A percentile compares a stretch with the other conserved stretches of the same genome.
phyloP scores from a whole-genome alignment of 2,797 vertebrate genomes.

The Siniperca undulata region DNA sequence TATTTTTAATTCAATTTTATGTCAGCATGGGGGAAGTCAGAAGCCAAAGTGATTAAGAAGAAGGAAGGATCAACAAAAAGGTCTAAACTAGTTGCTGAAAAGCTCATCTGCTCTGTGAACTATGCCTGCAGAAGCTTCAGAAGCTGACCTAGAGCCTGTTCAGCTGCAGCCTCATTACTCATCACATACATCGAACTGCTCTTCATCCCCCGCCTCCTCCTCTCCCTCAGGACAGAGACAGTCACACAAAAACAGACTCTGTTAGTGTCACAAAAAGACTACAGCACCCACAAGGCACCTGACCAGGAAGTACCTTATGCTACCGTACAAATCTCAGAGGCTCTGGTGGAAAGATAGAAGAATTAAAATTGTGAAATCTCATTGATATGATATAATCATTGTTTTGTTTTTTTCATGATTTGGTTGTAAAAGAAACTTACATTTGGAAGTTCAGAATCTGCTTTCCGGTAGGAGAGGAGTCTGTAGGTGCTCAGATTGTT shows the following conservation, averaged over 20 bases:
- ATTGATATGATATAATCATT: neutral
- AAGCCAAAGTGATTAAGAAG: neutral
- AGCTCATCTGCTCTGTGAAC: slow-evolving; percentile 25
- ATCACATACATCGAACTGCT: slow-evolving; percentile 74
- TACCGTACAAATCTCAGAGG: slow-evolving; percentile 66
- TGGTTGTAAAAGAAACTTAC: slow-evolving; percentile 74
- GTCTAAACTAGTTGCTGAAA: slow-evolving; percentile 10
- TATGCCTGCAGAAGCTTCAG: slow-evolving; percentile 41
- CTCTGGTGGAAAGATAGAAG: slow-evolving; percentile 62
- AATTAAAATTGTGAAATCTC: slow-evolving; percentile 2
- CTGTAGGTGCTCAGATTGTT: slow-evolving; percentile 95
- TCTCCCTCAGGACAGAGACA: slow-evolving; percentile 64
- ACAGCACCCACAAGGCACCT: slow-evolving; percentile 65
- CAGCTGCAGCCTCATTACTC: slow-evolving; percentile 28
- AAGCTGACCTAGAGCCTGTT: slow-evolving; percentile 37
- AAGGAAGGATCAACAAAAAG: neutral
- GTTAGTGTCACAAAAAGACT: slow-evolving; percentile 75
- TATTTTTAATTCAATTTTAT: neutral
- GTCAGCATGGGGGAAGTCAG: neutral
- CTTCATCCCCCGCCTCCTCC: slow-evolving; percentile 63
- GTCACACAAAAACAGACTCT: slow-evolving; percentile 58
- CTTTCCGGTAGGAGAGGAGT: slow-evolving; percentile 89
- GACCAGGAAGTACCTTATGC: slow-evolving; percentile 66
- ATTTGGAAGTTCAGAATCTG: slow-evolving; percentile 87
- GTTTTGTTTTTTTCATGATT: no score